phyloP scores from a whole-genome alignment of 1,140 invertebrate genomes.

The Coptotermes formosanus region DNA sequence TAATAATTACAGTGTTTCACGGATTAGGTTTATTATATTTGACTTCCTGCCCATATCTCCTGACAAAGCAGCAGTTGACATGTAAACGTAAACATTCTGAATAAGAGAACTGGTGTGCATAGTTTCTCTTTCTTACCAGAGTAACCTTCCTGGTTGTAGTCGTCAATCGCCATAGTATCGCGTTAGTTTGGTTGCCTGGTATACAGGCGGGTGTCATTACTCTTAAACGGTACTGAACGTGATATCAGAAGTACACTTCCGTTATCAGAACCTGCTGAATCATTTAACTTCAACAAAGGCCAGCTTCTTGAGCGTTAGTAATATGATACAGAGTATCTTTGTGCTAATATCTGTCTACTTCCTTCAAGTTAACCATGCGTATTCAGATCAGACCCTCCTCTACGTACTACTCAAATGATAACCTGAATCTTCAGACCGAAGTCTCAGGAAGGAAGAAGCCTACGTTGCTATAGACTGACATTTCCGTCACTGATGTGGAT shows the following conservation, averaged over 20 bases:
- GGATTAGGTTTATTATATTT: neutral
- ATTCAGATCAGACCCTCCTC: too few relatives aligned
- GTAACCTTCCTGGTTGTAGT: neutral
- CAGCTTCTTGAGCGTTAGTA: too few relatives aligned
- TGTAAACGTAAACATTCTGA: neutral
- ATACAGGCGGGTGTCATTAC: neutral
- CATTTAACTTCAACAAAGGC: too few relatives aligned
- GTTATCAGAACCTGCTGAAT: neutral
- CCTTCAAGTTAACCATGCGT: too few relatives aligned
- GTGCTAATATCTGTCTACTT: too few relatives aligned
- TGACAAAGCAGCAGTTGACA: neutral
- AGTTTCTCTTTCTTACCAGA: neutral
- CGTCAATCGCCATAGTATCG: neutral
- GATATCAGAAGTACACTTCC: neutral
- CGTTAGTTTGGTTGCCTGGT: neutral
- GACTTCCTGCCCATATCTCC: neutral
- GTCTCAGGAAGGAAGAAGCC: too few relatives aligned
- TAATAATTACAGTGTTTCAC: neutral
- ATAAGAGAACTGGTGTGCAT: neutral
- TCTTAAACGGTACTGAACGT: too few relatives aligned
- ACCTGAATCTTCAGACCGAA: too few relatives aligned
- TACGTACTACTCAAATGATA: too few relatives aligned
- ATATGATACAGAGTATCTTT: too few relatives aligned
- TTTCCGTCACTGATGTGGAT: too few relatives aligned
- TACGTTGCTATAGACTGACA: too few relatives aligned